Percentiles rank a stretch among this genome's conserved stretches.
phyloP scores from a whole-genome alignment of 1,140 invertebrate genomes.

The Holotrichia oblita region DNA sequence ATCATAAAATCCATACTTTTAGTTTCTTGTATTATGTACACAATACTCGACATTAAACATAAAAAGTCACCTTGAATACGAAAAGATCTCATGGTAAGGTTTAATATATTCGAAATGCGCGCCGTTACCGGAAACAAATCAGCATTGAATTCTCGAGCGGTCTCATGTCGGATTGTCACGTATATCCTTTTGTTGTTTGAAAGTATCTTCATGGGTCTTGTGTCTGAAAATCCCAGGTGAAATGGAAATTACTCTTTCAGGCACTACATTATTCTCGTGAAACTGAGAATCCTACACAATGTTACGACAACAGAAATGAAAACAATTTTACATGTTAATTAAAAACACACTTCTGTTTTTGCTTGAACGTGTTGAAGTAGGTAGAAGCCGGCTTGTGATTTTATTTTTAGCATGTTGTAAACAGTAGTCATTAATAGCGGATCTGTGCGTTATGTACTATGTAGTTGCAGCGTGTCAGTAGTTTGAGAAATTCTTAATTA shows the following conservation, averaged over 20 bases:
- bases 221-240: not conserved
- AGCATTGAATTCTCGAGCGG: slow-evolving; percentile 17
- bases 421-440: too few species aligned
- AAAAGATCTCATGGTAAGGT: not conserved
- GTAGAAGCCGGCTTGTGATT: too few species aligned
- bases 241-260: slow-evolving; percentile 17
- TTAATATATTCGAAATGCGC: slow-evolving; percentile 24
- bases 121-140: slow-evolving; percentile 20
- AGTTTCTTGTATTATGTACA: not conserved
- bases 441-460: too few species aligned
- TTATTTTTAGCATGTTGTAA: too few species aligned
- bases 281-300: too few species aligned
- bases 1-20: slow-evolving; percentile 22
- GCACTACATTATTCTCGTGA: not conserved
- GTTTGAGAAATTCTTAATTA: too few species aligned
- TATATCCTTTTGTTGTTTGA: slow-evolving; percentile 24
- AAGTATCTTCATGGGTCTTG: not conserved
- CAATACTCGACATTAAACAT: not conserved
- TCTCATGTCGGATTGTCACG: not conserved
- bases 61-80: slow-evolving; percentile 16
- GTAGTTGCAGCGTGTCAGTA: too few species aligned
- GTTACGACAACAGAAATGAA: too few species aligned
- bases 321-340: too few species aligned
- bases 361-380: too few species aligned
- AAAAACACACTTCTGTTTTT: too few species aligned